Evolutionary conservation across 2,888 invertebrate genomes (phyloP).

Genomic region (Taphrorychus bicolor): DNA sequence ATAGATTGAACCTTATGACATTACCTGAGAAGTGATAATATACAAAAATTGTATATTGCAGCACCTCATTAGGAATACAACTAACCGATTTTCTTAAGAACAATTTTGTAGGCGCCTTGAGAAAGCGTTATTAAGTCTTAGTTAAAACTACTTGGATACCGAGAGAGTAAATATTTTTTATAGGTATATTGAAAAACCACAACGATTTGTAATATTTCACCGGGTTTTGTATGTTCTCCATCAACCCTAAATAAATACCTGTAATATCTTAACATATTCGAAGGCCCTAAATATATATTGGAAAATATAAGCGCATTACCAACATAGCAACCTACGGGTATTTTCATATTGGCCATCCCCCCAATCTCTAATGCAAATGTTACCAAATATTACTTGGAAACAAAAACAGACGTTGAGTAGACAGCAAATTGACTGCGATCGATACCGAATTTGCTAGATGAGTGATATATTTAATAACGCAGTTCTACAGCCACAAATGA

Average conservation of each 20-base stretch:
- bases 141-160: too few relatives aligned
- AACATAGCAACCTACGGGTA: neutral
- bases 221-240: neutral
- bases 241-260: neutral
- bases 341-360: neutral
- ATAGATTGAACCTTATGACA: too few relatives aligned
- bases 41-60: too few relatives aligned
- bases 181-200: too few relatives aligned
- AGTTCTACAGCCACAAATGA: neutral
- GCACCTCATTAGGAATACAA: too few relatives aligned
- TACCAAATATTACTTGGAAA: neutral
- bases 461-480: neutral
- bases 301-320: neutral
- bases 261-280: neutral
- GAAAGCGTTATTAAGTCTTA: too few relatives aligned
- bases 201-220: neutral
- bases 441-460: neutral
- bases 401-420: neutral
- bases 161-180: too few relatives aligned
- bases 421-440: neutral
- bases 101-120: too few relatives aligned
- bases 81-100: too few relatives aligned
- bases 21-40: too few relatives aligned
- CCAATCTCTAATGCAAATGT: neutral
- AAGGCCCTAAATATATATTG: neutral